Evolutionary conservation across 2,888 invertebrate species (phyloP).

Genomic region (Boloria euphrosyne): DNA sequence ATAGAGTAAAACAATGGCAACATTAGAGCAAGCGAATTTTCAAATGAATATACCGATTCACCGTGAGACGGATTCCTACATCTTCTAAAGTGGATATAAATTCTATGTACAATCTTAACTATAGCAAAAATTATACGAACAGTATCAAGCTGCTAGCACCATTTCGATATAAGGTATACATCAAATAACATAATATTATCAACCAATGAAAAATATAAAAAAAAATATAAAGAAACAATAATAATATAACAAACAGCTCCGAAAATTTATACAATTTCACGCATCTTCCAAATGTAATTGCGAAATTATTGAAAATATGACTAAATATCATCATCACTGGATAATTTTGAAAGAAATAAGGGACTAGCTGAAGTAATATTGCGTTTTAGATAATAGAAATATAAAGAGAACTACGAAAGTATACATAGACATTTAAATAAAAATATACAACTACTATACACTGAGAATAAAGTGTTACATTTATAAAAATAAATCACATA

Average conservation of each 20-base stretch:
- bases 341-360: slow-evolving; percentile 67
- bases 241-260: slow-evolving; percentile 60
- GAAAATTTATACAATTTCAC: slow-evolving; percentile 44
- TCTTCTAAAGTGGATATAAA: slow-evolving; percentile 48
- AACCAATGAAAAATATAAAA: slow-evolving; percentile 68
- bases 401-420: slow-evolving; percentile 57
- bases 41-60: slow-evolving; percentile 42
- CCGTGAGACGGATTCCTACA: slow-evolving; percentile 25
- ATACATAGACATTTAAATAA: slow-evolving; percentile 63
- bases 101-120: slow-evolving; percentile 64
- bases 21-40: slow-evolving; percentile 57
- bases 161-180: slow-evolving; percentile 77
- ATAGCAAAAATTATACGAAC: slow-evolving; percentile 64
- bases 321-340: slow-evolving; percentile 53
- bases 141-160: slow-evolving; percentile 79
- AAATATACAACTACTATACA: slow-evolving; percentile 62
- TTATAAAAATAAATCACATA: slow-evolving; percentile 75
- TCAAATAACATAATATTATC: slow-evolving; percentile 75
- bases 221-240: slow-evolving; percentile 57
- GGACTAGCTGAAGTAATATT: slow-evolving; percentile 74
- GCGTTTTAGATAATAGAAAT: slow-evolving; percentile 59
- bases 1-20: slow-evolving; percentile 58
- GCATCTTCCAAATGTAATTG: slow-evolving; percentile 1
- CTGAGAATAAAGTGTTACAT: slow-evolving; percentile 69
- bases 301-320: slow-evolving; percentile 52